These are phyloP conservation scores for Bolborhynchus lineola DNA, from an alignment of 2,113 vertebrate genomes.

Conservation along the genomic window DNA sequence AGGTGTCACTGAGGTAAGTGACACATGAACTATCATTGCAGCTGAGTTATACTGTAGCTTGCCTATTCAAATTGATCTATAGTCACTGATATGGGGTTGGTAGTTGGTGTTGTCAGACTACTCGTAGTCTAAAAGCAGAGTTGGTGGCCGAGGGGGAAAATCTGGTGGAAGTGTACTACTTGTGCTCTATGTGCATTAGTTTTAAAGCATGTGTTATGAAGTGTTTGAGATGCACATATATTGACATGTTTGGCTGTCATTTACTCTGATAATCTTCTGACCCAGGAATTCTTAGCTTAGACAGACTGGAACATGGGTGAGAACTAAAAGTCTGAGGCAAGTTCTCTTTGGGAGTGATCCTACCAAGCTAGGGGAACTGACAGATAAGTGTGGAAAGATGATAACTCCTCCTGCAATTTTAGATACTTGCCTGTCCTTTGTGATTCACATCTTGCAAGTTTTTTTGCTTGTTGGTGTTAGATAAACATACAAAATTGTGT, in stretches of 20 bases:
- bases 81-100: background rate
- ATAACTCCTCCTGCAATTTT: background rate
- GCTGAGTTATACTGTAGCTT: background rate
- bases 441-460: background rate
- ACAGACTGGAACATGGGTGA: background rate
- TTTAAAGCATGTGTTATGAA: background rate
- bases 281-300: background rate
- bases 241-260: background rate
- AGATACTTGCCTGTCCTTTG: background rate
- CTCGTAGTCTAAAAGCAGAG: background rate
- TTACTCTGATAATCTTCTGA: background rate
- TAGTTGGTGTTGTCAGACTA: background rate
- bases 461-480: background rate
- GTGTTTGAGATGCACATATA: background rate
- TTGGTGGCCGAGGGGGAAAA: background rate
- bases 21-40: background rate
- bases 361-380: background rate
- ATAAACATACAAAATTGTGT: background rate
- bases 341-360: background rate
- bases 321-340: background rate
- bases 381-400: background rate
- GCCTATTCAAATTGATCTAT: accelerated
- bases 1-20: background rate
- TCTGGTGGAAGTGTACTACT: background rate
- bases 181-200: background rate